phyloP scores from a whole-genome alignment of 2,113 vertebrate genomes.

The Setophaga petechia region DNA sequence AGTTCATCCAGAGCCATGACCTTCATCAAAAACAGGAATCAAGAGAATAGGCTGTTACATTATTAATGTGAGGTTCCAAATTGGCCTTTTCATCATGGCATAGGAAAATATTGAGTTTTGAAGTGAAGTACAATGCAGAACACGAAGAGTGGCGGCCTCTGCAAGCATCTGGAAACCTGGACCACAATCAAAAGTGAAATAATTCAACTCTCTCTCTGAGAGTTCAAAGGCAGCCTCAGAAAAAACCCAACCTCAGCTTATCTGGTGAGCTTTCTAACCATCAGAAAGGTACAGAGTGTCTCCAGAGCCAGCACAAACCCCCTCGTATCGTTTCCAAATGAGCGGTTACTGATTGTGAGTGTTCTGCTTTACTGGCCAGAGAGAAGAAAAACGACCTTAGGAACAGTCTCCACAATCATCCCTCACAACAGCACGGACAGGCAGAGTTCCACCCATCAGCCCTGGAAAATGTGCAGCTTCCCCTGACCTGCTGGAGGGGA shows the following conservation, averaged over 20 bases:
- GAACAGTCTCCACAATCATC: slow-evolving; percentile 52
- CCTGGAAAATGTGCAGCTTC: slow-evolving; percentile 39
- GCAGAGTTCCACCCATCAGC: background rate
- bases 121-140: background rate
- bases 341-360: background rate
- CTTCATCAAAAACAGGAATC: background rate
- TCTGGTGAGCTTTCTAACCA: slow-evolving; percentile 29
- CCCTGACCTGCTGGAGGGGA: slow-evolving; percentile 1
- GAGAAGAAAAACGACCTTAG: slow-evolving; percentile 16
- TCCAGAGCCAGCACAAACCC: background rate
- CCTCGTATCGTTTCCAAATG: background rate
- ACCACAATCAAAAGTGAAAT: background rate
- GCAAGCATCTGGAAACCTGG: slow-evolving; percentile 9
- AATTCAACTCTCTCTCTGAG: background rate
- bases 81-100: background rate
- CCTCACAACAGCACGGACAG: slow-evolving; percentile 15
- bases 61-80: background rate
- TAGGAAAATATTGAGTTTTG: background rate
- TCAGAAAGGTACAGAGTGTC: slow-evolving; percentile 17
- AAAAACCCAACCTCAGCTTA: background rate
- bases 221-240: slow-evolving; percentile 15
- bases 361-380: background rate
- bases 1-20: background rate
- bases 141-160: background rate
- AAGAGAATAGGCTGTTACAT: background rate